Base-by-base conservation (phyloP, 2,797 vertebrate genomes). In the Dicrostonyx torquatus region DNA sequence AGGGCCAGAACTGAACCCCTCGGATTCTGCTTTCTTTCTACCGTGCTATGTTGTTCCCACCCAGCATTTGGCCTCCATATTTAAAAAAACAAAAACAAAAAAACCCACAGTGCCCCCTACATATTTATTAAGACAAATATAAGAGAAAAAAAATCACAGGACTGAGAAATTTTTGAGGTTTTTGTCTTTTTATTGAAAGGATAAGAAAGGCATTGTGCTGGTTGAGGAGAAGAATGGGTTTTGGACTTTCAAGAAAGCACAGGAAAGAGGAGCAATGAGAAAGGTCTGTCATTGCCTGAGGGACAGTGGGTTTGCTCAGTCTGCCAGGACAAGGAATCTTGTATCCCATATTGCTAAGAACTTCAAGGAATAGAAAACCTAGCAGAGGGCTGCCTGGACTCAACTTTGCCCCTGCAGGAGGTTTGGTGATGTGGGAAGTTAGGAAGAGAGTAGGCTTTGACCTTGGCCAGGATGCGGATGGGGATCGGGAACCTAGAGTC, bases 121-220 rank as follows among this genome's bases (percentile, higher is more conserved):
- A 20, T 76, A 60, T 92, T 83, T 92, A 92, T 60, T 68, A 90
- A 72, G 77, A 29, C 48, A 91, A 87, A 26, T 60, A 13, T 66
- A 83, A 85, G 37, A 77, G 58, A 75, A 79, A 88, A 90, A 82
- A 50, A 4, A 18, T 48, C 68, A 64, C 40, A 15, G 18, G 53
- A 83, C 45, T 31, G 80, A 92, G 48, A 88, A 31, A 93, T 83
- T 53, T 88, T 82, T 80, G 93, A 92, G 75, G 70, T 34, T 66
- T 72, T 70, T 45, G 13, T 55, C 73, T 40, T 93, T 92, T 93
- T 50, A 40, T 60, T 64, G 18, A 87, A 89, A 82, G 58, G 10
- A 14, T 86, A 37, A 29, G 34, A 40, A 17, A 64, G 10, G 68
- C 43, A 68, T 66, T 89, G 15, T 64, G 29, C 45, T 87, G 24